Evolutionary conservation across 1,140 invertebrate species (phyloP).

Genomic region (Drosophila novamexicana): DNA sequence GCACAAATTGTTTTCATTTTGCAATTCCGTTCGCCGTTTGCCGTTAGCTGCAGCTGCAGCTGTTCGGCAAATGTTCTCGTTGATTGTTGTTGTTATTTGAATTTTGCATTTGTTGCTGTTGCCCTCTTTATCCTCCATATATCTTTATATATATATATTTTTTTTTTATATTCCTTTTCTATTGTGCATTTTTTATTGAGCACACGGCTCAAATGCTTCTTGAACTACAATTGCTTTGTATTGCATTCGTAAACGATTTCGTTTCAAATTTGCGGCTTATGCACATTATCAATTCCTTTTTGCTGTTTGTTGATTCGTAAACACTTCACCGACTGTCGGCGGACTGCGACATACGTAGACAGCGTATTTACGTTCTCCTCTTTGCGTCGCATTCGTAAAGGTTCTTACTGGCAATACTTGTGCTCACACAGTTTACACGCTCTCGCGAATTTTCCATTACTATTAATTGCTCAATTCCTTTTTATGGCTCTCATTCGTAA

Average conservation of each 20-base stretch:
- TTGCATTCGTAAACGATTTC: slow-evolving; percentile 1
- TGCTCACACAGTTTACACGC: too few relatives aligned
- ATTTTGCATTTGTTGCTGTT: slow-evolving; percentile 36
- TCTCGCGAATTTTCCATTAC: too few relatives aligned
- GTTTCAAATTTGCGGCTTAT: too few relatives aligned
- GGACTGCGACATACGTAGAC: too few relatives aligned
- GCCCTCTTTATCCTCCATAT: not conserved
- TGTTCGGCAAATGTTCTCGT: slow-evolving; percentile 9
- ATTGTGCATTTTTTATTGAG: too few relatives aligned
- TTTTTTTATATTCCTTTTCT: not conserved
- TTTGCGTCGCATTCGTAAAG: not conserved
- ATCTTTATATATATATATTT: not conserved
- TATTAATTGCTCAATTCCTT: not conserved
- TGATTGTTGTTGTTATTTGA: slow-evolving; percentile 60
- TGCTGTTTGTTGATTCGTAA: not conserved
- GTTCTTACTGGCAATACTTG: not conserved
- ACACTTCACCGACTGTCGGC: not conserved
- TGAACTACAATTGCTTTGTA: not conserved
- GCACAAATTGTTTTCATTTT: slow-evolving; percentile 65
- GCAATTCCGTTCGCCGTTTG: slow-evolving; percentile 52
- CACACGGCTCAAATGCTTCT: not conserved
- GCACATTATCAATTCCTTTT: slow-evolving; percentile 21
- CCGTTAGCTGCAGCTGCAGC: slow-evolving; percentile 19
- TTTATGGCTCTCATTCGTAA: not conserved
- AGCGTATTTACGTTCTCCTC: not conserved